Evolutionary conservation across 2,797 vertebrate species (phyloP), one percentile per base, ranked within the genome.

Genomic region (Leptodon cayanensis): DNA sequence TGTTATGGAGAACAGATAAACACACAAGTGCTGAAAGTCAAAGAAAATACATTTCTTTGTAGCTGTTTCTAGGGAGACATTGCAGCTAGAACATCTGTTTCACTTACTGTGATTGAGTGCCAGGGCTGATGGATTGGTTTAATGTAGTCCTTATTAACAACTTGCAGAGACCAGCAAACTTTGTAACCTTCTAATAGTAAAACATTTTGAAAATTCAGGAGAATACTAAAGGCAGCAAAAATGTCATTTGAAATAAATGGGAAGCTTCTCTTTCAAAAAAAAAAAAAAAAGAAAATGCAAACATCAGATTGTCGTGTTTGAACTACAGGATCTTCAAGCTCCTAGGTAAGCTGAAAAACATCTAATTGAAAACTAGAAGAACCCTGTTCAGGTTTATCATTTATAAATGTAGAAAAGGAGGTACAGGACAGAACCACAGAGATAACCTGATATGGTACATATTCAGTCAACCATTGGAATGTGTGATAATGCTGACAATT

Each of bases 191-290:
- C 65, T 86, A 94, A 61, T 42, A 72, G 54, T 40, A 91, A 96
- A 96, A 66, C n/a, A 62, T 69, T 76, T 89, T 42, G 17, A 87
- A 89, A 95, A 86, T 69, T 69, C 37, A 77, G 42, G 16, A 83
- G 67, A 96, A 91, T 37, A 71, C 44, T 58, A 66, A 83, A 95
- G 80, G 35, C 89, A 96, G 95, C 91, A 97, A 79, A 97, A 96
- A 78, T 71, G 94, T 84, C 69, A 84, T 71, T 66, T 61, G 59
- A 92, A 97, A 95, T 90, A 77, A 93, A 96, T 86, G 59, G n/a
- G 65, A 91, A 49, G 28, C 3, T 54, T 22, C 5, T 77, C 3
- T 40, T 40, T 40, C 6, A 40, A 40, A 40, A 40, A 40, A 40
- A 40, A 19, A 5, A 52, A 52, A 50, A 61, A 22, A 28, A 24